Base-by-base conservation (phyloP, 2,797 vertebrate species). In the Chelidonichthys spinosus region DNA sequence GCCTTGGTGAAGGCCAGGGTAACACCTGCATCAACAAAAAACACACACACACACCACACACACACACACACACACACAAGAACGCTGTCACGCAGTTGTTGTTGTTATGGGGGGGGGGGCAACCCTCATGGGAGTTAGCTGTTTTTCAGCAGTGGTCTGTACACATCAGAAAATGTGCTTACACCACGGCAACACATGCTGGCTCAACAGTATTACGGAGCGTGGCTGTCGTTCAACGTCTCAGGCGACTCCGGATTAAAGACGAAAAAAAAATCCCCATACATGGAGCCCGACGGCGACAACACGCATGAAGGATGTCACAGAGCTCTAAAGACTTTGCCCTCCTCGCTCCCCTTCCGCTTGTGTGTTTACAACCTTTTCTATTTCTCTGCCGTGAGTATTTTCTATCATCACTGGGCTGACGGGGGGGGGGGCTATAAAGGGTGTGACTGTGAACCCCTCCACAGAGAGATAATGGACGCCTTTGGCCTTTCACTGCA, bases 101-200 rank as follows among this genome's bases (percentile, higher is more conserved):
- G 73, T 54, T 35, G 44, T 37, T 62, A 14, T 39, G 43, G 64
- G 53, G 36, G 18, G 43, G 46, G 47, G 43, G 61, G 55, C 46
- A 39, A 53, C 70, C 60, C 89, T 81, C 85, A 67, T 78, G 87
- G 90, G 91, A 90, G 76, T 78, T 66, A 15, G 87, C 84, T 88
- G 88, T 92, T 92, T 93, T 90, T 85, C 88, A 88, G 74, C 77
- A 84, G 86, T 87, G 88, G 87, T 83, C 82, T 80, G 81, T 81
- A 81, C 77, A 68, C 49, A 79, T 92, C 87, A 90, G 88, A 85
- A 93, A 94, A 93, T 92, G 78, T 94, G 93, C 93, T 94, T 92
- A 94, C 92, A 88, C 90, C 81, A 84, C 75, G 79, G 85, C 73
- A 83, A 86, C 86, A 85, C 76, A 86, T 92, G 92, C 94, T 93